Evolutionary conservation across 2,113 vertebrate species (phyloP), one percentile per base, ranked within the genome.

Genomic region (Entomyzon cyanotis): DNA sequence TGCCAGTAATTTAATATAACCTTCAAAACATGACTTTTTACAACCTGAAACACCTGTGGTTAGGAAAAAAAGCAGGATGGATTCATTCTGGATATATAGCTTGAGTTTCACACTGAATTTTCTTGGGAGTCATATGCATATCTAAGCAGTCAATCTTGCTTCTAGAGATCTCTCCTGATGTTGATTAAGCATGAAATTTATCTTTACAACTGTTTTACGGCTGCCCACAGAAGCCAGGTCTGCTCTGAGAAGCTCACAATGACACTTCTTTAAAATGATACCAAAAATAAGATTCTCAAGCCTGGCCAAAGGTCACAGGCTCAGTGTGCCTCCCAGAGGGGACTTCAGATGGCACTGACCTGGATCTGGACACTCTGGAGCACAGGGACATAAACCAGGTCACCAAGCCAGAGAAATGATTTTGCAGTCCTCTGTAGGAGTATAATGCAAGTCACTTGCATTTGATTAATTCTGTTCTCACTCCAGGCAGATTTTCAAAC

Each of bases 21-120:
- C 95, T 64, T 81, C 80, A 94, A 69, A 95, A 95, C 74, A 2
- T 3, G 80, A 82, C 33, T 71, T 87, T 41, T 39, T 22, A 79
- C 80, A 82, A 79, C 74, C 78, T 53, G n/a, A 39, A 78, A 77
- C 58, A 93, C 70, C 81, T 74, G 21, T 42, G 46, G 41, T 44
- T 50, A n/a, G 19, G 39, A 27, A 20, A 27, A 74, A 69, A 79
- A 78, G 41, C 73, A 92, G 65, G 60, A 39, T 23, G 30, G 89
- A 77, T 90, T 69, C 27, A 58, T 85, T 62, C 62, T 73, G 77
- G 62, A 79, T 11, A 87, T 8, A 39, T 5, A 62, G 53, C 41
- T 84, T 53, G 18, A 37, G 50, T 21, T 73, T 84, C 81, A 60
- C 81, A 41, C 20, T 75, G 39, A 19, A 69, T 82, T 79, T 70